A percentile compares a stretch with the other conserved stretches of the same genome.
Conservation (phyloP, 2,888 invertebrate genomes). For the Melanargia galathea region DNA sequence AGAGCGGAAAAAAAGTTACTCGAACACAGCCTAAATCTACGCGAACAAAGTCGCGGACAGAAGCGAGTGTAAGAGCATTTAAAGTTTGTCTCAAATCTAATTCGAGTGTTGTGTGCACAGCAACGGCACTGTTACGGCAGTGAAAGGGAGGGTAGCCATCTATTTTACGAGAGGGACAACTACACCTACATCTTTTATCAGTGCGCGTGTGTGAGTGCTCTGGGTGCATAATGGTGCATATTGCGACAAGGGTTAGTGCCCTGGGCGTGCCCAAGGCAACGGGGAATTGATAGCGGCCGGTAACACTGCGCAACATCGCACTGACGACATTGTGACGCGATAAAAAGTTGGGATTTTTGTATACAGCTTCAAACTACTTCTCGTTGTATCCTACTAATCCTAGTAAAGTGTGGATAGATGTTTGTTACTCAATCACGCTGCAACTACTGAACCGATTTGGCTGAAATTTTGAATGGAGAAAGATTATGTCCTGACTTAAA, state of each 20-base stretch:
- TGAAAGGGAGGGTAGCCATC: constrained; percentile 80
- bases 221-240: constrained; percentile 56
- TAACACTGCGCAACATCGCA: constrained; percentile 39
- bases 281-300: constrained; percentile 63
- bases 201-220: constrained; percentile 47
- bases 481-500: no score
- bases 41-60: background rate
- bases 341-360: background rate
- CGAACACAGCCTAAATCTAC: background rate
- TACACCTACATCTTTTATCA: constrained; percentile 54
- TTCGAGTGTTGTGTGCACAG: constrained; percentile 55
- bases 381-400: no score
- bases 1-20: background rate
- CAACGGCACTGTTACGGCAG: constrained; percentile 65
- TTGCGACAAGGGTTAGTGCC: constrained; percentile 71
- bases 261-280: constrained; percentile 75
- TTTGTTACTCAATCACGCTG: no score
- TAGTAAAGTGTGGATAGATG: no score
- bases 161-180: constrained; percentile 67
- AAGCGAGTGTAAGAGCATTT: background rate
- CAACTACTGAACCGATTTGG: no score
- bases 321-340: background rate
- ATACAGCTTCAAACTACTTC: no score
- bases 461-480: no score
- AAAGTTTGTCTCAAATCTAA: constrained; percentile 1